Conservation (phyloP, 1,140 invertebrate species). For the Oedothorax gibbosus region DNA sequence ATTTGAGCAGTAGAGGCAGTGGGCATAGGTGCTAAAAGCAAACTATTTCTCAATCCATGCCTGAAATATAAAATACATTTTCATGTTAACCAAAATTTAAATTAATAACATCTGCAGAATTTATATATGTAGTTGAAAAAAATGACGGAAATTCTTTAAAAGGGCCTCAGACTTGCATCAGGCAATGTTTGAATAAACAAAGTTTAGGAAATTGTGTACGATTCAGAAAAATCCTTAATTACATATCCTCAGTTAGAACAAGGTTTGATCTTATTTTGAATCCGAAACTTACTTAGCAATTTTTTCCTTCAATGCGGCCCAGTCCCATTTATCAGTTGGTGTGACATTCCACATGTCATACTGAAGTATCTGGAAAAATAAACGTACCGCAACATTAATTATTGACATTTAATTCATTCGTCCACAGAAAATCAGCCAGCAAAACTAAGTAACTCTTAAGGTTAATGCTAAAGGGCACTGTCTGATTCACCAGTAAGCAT, state of each 20-base stretch:
- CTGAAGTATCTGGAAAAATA: constrained; percentile 81
- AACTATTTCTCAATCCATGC: constrained; percentile 93
- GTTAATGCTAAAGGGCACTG: too few relatives aligned
- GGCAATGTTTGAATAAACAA: too few relatives aligned
- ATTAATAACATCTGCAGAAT: too few relatives aligned
- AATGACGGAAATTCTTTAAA: too few relatives aligned
- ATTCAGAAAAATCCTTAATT: background rate
- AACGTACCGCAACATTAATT: constrained; percentile 21
- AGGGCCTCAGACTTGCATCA: too few relatives aligned
- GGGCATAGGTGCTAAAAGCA: constrained; percentile 97
- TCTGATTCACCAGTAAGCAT: too few relatives aligned
- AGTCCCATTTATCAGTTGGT: constrained; percentile 92
- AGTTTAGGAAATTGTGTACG: too few relatives aligned
- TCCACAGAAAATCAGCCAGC: too few relatives aligned
- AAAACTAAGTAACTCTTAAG: too few relatives aligned
- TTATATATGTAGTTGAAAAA: too few relatives aligned
- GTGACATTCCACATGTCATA: constrained; percentile 98
- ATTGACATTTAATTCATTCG: too few relatives aligned
- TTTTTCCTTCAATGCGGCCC: constrained; percentile 84
- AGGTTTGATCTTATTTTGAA: background rate
- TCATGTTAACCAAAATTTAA: too few relatives aligned
- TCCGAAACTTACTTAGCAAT: constrained; percentile 77
- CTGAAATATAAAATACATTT: constrained; percentile 58
- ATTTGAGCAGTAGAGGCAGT: constrained; percentile 99
- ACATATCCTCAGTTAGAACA: background rate